A percentile compares a stretch with the other conserved stretches of the same genome.
These are phyloP conservation scores for Rhogogaster chlorosoma DNA, from an alignment of 2,888 invertebrate genomes.

Conservation along the genomic window DNA sequence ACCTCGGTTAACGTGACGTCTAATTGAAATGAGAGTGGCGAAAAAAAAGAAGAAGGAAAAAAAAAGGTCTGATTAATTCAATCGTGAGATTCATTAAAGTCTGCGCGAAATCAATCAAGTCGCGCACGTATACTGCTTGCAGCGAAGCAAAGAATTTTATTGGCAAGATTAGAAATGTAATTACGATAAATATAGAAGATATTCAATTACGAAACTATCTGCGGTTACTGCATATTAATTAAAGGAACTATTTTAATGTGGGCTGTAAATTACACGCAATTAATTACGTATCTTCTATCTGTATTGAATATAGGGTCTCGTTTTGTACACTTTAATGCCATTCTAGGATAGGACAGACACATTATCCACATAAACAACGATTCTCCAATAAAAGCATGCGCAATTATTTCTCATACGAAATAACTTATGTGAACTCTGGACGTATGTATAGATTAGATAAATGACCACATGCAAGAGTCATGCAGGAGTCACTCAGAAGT, in stretches of 20 bases:
- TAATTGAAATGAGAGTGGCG: not conserved
- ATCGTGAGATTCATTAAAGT: not conserved
- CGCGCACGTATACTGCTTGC: not conserved
- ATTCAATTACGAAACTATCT: not conserved
- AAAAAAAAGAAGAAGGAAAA: not conserved
- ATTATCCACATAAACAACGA: not conserved
- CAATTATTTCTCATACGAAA: conserved; percentile 16
- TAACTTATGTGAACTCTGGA: not conserved
- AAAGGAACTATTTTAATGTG: not conserved
- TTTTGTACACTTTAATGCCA: not conserved
- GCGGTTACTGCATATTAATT: not conserved
- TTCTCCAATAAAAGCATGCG: not conserved
- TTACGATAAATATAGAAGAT: conserved; percentile 5
- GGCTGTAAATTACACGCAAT: not conserved
- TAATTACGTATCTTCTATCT: conserved; percentile 13
- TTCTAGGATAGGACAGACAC: not conserved
- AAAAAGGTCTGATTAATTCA: not conserved
- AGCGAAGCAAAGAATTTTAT: conserved; percentile 9
- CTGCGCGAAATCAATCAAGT: conserved; percentile 13
- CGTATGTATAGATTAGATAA: conserved; percentile 65
- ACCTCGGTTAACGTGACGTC: not conserved
- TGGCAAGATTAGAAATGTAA: conserved; percentile 26
- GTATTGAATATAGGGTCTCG: not conserved
- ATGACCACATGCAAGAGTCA: conserved; percentile 63
- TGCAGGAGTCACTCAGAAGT: conserved; percentile 64